These are phyloP conservation scores for Chunga burmeisteri DNA, from an alignment of 2,113 vertebrate genomes.

Conservation along the genomic window DNA sequence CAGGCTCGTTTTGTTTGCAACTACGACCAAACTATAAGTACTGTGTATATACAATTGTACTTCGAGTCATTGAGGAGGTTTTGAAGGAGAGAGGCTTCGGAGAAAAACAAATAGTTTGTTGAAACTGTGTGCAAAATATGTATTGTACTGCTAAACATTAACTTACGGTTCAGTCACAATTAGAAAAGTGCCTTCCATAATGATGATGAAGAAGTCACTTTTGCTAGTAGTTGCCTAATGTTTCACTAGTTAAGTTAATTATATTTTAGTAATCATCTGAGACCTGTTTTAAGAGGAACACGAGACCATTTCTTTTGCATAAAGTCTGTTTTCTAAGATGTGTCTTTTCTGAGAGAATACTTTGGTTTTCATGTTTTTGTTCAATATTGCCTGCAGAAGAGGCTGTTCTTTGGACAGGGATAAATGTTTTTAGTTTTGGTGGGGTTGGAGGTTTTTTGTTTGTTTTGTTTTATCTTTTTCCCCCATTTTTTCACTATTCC, in stretches of 20 bases:
- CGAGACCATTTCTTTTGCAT: neutral
- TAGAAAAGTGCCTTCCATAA: neutral
- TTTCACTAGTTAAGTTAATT: neutral
- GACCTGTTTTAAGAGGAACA: neutral
- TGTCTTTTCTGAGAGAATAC: neutral
- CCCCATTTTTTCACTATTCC: neutral
- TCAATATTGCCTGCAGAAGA: neutral
- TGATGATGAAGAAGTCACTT: neutral
- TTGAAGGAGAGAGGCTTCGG: neutral
- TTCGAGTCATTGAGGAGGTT: neutral
- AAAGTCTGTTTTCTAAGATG: neutral
- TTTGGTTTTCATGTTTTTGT: neutral
- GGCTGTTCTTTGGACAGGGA: neutral
- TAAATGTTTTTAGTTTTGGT: neutral
- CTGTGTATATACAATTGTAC: neutral
- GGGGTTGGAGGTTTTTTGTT: neutral
- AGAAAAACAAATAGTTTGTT: neutral
- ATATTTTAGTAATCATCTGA: neutral
- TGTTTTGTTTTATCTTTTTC: neutral
- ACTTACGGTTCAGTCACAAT: neutral
- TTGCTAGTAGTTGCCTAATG: neutral
- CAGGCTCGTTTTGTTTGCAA: neutral
- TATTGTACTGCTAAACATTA: neutral
- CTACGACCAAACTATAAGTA: neutral
- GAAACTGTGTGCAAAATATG: neutral